Evolutionary conservation across 2,113 vertebrate species (phyloP).

Genomic region (Gallinago media): DNA sequence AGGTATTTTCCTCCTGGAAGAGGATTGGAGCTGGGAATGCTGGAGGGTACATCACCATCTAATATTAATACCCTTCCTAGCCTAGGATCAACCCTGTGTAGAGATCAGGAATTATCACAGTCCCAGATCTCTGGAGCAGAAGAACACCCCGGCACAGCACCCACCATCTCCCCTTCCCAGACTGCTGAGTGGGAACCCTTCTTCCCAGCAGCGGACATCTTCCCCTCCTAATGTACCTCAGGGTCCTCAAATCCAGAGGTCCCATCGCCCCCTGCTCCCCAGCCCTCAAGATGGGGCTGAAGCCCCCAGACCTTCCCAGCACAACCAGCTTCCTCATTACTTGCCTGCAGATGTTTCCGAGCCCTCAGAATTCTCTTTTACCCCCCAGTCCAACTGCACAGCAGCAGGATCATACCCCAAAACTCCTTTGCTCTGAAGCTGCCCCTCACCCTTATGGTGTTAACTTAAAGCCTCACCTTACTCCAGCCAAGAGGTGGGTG

Average conservation of each 20-base stretch:
- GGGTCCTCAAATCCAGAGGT: neutral
- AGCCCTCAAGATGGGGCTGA: neutral
- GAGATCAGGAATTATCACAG: neutral
- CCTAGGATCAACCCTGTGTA: neutral
- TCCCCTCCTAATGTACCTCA: neutral
- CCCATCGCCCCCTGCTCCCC: accelerated
- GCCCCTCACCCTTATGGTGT: neutral
- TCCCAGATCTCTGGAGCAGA: neutral
- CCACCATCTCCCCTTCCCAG: neutral
- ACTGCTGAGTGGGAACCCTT: neutral
- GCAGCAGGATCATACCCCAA: neutral
- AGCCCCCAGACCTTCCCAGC: neutral
- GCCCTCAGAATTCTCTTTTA: neutral
- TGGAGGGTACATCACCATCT: neutral
- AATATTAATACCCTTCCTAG: neutral
- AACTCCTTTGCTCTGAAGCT: accelerated
- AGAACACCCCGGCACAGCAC: neutral
- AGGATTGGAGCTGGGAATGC: neutral
- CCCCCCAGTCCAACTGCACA: neutral
- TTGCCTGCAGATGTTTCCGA: neutral
- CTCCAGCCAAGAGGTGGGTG: neutral
- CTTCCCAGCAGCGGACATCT: neutral
- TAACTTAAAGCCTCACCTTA: neutral
- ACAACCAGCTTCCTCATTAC: neutral
- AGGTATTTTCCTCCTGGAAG: neutral